Conservation (phyloP, 92 coral and sea anemone species). For the Galaxea fascicularis region DNA sequence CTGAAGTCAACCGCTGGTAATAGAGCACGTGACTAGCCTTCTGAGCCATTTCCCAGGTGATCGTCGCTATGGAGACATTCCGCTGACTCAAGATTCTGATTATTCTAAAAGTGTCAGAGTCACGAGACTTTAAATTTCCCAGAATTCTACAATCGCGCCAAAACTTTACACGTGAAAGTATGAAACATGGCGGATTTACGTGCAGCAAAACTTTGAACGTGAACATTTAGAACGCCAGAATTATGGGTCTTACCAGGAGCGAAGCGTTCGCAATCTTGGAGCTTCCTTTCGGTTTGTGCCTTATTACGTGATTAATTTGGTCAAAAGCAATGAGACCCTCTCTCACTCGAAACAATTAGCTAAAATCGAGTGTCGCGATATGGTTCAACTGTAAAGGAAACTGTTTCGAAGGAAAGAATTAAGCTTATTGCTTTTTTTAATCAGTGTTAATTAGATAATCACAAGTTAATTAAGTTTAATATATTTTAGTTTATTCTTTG, state of each 20-base stretch:
- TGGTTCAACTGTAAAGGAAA: background rate
- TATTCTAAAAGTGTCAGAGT: slow-evolving; percentile 20
- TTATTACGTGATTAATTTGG: background rate
- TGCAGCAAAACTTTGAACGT: slow-evolving; percentile 29
- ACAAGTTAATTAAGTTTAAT: background rate
- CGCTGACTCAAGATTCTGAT: background rate
- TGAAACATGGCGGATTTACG: slow-evolving; percentile 74
- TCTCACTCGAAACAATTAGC: background rate
- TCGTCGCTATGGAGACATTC: background rate
- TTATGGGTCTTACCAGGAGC: slow-evolving; percentile 83
- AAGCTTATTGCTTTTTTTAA: background rate
- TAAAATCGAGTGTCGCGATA: background rate
- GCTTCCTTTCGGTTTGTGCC: slow-evolving; percentile 78
- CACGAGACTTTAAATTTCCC: slow-evolving; percentile 92
- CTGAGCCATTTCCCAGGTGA: background rate
- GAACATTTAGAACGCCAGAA: slow-evolving; percentile 27
- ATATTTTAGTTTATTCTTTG: background rate
- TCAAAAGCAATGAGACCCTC: background rate
- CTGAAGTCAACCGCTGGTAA: slow-evolving; percentile 14
- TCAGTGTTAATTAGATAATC: no score
- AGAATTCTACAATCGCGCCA: slow-evolving; percentile 78
- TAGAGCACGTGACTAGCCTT: slow-evolving; percentile 17
- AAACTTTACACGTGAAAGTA: slow-evolving; percentile 79
- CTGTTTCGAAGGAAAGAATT: background rate
- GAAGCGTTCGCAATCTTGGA: slow-evolving; percentile 84